phyloP scores from a whole-genome alignment of 2,888 invertebrate genomes.

The Polydrusus cervinus region DNA sequence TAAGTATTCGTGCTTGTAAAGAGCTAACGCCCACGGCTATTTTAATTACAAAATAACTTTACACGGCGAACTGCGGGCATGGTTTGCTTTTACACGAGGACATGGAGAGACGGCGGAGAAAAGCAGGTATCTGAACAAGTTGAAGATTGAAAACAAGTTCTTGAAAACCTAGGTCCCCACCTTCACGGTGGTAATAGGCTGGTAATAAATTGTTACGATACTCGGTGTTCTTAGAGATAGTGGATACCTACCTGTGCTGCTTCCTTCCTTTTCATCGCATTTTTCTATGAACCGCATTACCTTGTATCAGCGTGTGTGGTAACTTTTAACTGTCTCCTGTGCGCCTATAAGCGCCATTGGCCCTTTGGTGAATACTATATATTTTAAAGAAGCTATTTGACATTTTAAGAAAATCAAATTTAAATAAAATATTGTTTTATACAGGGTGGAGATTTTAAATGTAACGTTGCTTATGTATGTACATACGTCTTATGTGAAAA shows the following conservation, averaged over 20 bases:
- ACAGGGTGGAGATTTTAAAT: too few species aligned
- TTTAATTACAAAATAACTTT: constrained; percentile 53
- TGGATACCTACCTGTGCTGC: constrained; percentile 9
- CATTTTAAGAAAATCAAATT: too few species aligned
- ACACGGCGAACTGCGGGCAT: constrained; percentile 33
- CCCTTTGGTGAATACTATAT: too few species aligned
- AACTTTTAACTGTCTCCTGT: too few species aligned
- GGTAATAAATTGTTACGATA: constrained; percentile 36
- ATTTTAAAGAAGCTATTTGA: too few species aligned
- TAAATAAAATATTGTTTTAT: too few species aligned
- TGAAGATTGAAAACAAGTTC: constrained; percentile 56
- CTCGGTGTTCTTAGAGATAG: background rate
- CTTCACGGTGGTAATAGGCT: constrained; percentile 32
- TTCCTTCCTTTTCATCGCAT: background rate
- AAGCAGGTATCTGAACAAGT: constrained; percentile 59
- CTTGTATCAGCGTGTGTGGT: too few species aligned
- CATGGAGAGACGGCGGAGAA: constrained; percentile 26
- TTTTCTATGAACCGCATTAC: background rate
- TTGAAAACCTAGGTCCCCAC: constrained; percentile 54
- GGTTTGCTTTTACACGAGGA: constrained; percentile 28
- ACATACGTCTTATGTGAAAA: too few species aligned
- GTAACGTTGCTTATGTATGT: too few species aligned
- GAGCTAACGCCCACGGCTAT: constrained; percentile 48
- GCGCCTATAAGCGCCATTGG: too few species aligned
- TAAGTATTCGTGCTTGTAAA: constrained; percentile 35